These are phyloP conservation scores for Aphidius colemani DNA, from an alignment of 2,888 invertebrate species.

Conservation along the genomic window DNA sequence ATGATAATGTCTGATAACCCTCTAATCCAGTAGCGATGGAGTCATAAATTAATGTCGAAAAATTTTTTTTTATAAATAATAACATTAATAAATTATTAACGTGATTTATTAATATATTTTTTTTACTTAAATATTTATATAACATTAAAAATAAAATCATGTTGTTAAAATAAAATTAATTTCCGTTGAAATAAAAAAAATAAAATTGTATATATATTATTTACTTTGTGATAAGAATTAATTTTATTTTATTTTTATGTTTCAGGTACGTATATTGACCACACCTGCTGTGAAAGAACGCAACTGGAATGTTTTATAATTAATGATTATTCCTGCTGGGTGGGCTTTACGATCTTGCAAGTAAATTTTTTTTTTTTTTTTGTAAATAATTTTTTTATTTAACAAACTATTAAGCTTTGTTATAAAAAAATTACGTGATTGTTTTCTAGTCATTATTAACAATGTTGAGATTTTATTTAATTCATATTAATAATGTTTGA, in stretches of 20 bases:
- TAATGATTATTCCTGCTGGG: slow-evolving; percentile 32
- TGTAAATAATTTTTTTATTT: not conserved
- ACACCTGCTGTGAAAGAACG: slow-evolving; percentile 28
- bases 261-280: slow-evolving; percentile 35
- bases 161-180: not conserved
- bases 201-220: not conserved
- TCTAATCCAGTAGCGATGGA: not conserved
- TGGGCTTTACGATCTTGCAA: slow-evolving; percentile 21
- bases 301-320: slow-evolving; percentile 32
- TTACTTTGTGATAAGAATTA: not conserved
- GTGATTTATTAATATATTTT: not conserved
- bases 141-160: not conserved
- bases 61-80: not conserved
- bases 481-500: not conserved
- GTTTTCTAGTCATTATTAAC: not conserved
- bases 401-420: not conserved
- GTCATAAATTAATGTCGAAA: not conserved
- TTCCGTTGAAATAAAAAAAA: not conserved
- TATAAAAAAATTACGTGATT: not conserved
- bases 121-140: not conserved
- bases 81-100: not conserved
- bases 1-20: not conserved
- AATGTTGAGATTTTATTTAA: too few relatives aligned
- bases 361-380: not conserved
- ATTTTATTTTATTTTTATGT: slow-evolving; percentile 28